A percentile compares a stretch with the other conserved stretches of the same genome.
phyloP scores from a whole-genome alignment of 2,113 vertebrate genomes.

The Syngnathus scovelli region DNA sequence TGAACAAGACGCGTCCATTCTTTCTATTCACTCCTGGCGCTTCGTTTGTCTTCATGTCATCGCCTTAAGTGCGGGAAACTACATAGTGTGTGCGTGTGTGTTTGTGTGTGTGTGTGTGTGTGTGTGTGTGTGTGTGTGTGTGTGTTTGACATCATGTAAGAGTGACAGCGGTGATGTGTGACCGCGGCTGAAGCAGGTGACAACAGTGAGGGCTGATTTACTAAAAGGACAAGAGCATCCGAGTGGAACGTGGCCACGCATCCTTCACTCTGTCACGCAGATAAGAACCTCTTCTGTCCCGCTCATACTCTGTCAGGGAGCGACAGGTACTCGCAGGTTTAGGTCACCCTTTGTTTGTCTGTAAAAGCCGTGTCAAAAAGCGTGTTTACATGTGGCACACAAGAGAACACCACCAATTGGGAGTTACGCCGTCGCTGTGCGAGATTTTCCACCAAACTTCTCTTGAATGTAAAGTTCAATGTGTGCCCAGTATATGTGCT shows the following conservation, averaged over 20 bases:
- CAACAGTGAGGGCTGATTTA: conserved; percentile 93
- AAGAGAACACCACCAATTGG: not conserved
- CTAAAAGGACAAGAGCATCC: conserved; percentile 98
- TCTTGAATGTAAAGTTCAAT: conserved; percentile 57
- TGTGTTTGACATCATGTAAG: conserved; percentile 44
- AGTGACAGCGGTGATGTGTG: conserved; percentile 78
- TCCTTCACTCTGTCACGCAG: conserved; percentile 97
- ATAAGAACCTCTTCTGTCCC: conserved; percentile 80
- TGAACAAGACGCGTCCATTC: not conserved
- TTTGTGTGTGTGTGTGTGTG: conserved; percentile 15
- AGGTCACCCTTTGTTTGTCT: conserved; percentile 36
- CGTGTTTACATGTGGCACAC: not conserved
- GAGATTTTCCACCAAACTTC: conserved; percentile 22
- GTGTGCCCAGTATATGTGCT: conserved; percentile 47
- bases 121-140: conserved; percentile 14
- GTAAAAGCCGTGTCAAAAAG: conserved; percentile 33
- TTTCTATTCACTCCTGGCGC: conserved; percentile 1
- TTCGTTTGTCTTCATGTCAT: conserved; percentile 22
- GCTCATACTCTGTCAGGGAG: conserved; percentile 86
- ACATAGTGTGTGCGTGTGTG: conserved; percentile 17
- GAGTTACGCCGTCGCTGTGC: not conserved
- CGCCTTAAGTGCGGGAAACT: conserved; percentile 31
- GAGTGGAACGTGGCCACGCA: conserved; percentile 94
- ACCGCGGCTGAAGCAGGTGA: conserved; percentile 88
- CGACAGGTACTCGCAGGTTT: conserved; percentile 36